A percentile compares a stretch with the other conserved stretches of the same genome.
These are phyloP conservation scores for Drosophila bunnanda DNA, from an alignment of 2,888 invertebrate species.

Conservation along the genomic window DNA sequence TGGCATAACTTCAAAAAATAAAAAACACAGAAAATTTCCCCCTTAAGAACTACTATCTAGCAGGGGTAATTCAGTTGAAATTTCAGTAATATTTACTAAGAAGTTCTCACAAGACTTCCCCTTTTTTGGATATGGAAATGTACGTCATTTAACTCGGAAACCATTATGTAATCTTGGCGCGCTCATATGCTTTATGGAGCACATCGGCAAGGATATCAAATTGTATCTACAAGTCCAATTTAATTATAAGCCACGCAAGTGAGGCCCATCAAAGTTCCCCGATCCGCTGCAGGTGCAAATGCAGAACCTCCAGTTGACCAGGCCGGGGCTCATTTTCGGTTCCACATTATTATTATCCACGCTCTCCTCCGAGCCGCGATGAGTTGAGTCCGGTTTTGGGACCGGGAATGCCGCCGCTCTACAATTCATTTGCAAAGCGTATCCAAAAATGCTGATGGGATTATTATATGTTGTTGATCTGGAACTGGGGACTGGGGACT, in stretches of 20 bases:
- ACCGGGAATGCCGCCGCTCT: constrained; percentile 49
- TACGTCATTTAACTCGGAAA: constrained; percentile 21
- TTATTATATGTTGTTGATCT: constrained; percentile 78
- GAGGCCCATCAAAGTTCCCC: constrained; percentile 71
- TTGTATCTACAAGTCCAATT: constrained; percentile 76
- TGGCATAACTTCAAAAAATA: neutral
- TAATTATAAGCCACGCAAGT: constrained; percentile 72
- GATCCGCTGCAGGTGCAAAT: constrained; percentile 74
- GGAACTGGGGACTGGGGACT: constrained; percentile 49
- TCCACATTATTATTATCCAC: constrained; percentile 80
- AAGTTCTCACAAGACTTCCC: constrained; percentile 29
- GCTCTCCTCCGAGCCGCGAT: constrained; percentile 50
- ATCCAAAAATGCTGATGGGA: constrained; percentile 82
- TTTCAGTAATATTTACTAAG: constrained; percentile 5
- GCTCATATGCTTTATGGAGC: constrained; percentile 67
- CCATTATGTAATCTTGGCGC: constrained; percentile 44
- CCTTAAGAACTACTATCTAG: neutral
- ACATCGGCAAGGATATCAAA: constrained; percentile 66
- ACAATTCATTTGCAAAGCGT: constrained; percentile 79
- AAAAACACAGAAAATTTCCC: neutral
- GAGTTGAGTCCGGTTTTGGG: constrained; percentile 33
- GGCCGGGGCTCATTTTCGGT: constrained; percentile 72
- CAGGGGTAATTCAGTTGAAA: constrained; percentile 22
- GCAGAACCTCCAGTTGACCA: constrained; percentile 49
- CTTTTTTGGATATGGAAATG: constrained; percentile 36